Evolutionary conservation across 1,140 invertebrate species (phyloP), one percentile per base, ranked within the genome.

Genomic region (Neoseiulus cucumeris): DNA sequence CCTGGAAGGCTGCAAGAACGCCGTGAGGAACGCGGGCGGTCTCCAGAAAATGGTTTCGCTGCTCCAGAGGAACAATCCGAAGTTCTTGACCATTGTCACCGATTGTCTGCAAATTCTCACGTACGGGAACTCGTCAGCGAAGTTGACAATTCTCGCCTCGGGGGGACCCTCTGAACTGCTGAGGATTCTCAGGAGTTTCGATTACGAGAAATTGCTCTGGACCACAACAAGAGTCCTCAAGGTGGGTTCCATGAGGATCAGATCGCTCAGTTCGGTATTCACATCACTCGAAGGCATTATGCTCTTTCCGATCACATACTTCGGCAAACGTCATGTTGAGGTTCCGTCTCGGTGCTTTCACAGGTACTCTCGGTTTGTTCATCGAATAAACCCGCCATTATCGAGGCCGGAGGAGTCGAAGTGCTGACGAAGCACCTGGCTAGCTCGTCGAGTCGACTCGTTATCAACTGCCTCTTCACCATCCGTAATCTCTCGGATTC

Each of bases 71-170:
- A 74, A 77, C 67, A 79, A 80, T 69, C 72, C 75, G 41, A 79
- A 80, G 68, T 78, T 80, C 68, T 71, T 80, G 51, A 78, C 79
- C 20, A 76, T 80, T 68, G 75, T 78, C 42, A 77, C 78, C 47
- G 79, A 80, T 71, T 80, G 76, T 68, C 69, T 80, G 44, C 77
- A 79, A 68, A 77, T 79, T 68, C 69, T 80, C 22, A 74, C 79
- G 14, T 76, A 78, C 67, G 77, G 78, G 44, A 76, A 78, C 69
- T 76, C 76, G 68, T 76, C 79, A 70, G 77, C 77, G 72, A 80
- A 79, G 70, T 25, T 75, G 30, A 75, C 76, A 29, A 80, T 80
- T 64, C 70, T 80, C 2, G 75, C 76, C 9, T 74, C 74, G 68
- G 76, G 77, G 42, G 79, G 79, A 9, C 78, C 78, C 9, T 73